Conservation (phyloP, 2,888 invertebrate genomes). For the Phortica magna region DNA sequence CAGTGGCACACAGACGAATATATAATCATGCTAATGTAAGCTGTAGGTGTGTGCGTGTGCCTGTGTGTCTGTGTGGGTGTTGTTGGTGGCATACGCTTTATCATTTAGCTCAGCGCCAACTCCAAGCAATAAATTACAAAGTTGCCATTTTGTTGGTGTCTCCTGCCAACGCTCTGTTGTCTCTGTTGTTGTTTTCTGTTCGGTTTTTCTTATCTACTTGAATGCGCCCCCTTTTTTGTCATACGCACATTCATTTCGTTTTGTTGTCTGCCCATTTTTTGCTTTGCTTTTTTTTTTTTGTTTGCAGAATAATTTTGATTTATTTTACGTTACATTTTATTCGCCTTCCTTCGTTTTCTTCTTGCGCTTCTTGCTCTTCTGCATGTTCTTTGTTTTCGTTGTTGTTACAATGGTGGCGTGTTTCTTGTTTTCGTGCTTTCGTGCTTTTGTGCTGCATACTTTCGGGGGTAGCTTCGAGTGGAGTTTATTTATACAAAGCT, state of each 20-base stretch:
- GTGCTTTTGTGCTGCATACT: constrained; percentile 30
- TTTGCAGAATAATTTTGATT: constrained; percentile 73
- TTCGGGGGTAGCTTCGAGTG: constrained; percentile 43
- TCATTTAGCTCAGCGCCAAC: constrained; percentile 59
- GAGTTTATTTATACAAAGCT: constrained; percentile 73
- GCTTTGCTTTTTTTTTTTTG: constrained; percentile 50
- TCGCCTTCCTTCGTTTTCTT: constrained; percentile 25
- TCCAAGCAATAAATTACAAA: constrained; percentile 71
- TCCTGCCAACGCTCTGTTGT: constrained; percentile 43
- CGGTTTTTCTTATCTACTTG: constrained; percentile 39
- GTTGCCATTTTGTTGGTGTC: constrained; percentile 69
- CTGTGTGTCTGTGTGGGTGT: constrained; percentile 42
- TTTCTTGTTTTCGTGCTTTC: background rate
- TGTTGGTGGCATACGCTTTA: constrained; percentile 3
- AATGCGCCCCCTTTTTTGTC: constrained; percentile 31
- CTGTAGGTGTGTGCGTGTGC: constrained; percentile 42
- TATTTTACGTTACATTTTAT: constrained; percentile 61
- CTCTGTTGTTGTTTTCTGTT: constrained; percentile 37
- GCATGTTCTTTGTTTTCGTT: constrained; percentile 31
- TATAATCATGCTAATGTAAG: background rate
- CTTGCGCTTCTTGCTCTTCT: too few relatives aligned
- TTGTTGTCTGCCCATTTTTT: constrained; percentile 39
- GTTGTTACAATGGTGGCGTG: constrained; percentile 16
- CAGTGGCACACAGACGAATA: background rate
- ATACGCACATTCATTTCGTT: constrained; percentile 22